Evolutionary conservation across 1,140 invertebrate genomes (phyloP).

Genomic region (Neodiprion fabricii): DNA sequence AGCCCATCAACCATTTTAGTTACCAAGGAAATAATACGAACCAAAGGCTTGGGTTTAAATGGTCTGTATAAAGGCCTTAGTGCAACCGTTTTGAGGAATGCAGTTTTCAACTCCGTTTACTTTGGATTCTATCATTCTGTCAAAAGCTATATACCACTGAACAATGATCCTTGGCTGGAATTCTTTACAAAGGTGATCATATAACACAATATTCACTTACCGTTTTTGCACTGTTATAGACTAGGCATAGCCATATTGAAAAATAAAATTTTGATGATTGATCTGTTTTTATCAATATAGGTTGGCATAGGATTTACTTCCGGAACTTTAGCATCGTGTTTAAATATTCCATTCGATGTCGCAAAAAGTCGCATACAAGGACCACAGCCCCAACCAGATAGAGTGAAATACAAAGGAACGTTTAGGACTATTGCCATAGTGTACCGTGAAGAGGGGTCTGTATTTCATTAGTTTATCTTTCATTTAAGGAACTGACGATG

Average conservation of each 20-base stretch:
- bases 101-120: conserved; percentile 91
- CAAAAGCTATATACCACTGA: conserved; percentile 77
- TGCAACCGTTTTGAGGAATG: conserved; percentile 86
- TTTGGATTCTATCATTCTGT: conserved; percentile 95
- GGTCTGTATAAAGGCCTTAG: conserved; percentile 90
- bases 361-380: conserved; percentile 95
- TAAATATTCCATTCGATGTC: conserved; percentile 96
- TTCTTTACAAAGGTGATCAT: conserved; percentile 50
- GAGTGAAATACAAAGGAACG: conserved; percentile 81
- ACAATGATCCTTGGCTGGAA: conserved; percentile 62
- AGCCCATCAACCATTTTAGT: conserved; percentile 79
- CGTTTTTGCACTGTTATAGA: too few relatives aligned
- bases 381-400: conserved; percentile 76
- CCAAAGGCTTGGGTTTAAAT: conserved; percentile 76
- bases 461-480: conserved; percentile 17
- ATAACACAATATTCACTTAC: too few relatives aligned
- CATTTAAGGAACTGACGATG: conserved; percentile 12
- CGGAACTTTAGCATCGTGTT: conserved; percentile 81
- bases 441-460: conserved; percentile 87
- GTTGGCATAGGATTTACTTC: conserved; percentile 84
- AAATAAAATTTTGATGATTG: conserved; percentile 13
- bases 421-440: conserved; percentile 76
- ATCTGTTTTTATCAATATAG: conserved; percentile 57
- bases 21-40: conserved; percentile 78
- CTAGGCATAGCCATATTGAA: too few relatives aligned